These are phyloP conservation scores for Rhynchonycteris naso DNA, from an alignment of 2,797 vertebrate genomes.

Conservation along the genomic window DNA sequence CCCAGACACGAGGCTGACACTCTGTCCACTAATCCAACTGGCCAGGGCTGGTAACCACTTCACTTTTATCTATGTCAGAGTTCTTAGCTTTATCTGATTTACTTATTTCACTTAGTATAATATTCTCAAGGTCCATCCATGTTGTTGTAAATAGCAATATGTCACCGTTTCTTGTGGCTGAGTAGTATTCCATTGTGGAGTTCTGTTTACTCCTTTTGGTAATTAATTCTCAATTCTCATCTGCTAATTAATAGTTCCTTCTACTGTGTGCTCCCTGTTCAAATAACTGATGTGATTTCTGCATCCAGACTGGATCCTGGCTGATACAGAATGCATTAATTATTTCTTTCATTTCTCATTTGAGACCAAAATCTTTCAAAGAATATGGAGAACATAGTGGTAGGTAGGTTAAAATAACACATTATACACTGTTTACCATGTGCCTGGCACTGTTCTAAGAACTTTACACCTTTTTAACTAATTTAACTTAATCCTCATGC, in stretches of 20 bases:
- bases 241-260: background rate
- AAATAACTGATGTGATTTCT: background rate
- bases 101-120: too few species aligned
- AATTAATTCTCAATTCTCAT: background rate
- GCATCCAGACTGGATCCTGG: background rate
- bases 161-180: too few species aligned
- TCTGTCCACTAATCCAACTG: too few species aligned
- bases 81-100: too few species aligned
- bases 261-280: background rate
- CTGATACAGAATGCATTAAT: background rate
- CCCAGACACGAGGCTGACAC: too few species aligned
- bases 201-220: background rate
- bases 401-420: background rate
- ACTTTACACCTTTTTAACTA: background rate
- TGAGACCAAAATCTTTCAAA: conserved; percentile 28
- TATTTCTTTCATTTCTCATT: background rate
- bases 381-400: background rate
- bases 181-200: background rate
- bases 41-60: too few species aligned
- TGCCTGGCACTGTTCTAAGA: background rate
- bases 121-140: too few species aligned
- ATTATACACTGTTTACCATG: background rate
- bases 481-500: background rate
- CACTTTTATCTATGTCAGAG: too few species aligned
- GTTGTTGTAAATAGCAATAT: too few species aligned